These are phyloP conservation scores for Steatornis caripensis DNA, from an alignment of 2,113 vertebrate genomes.

Conservation along the genomic window DNA sequence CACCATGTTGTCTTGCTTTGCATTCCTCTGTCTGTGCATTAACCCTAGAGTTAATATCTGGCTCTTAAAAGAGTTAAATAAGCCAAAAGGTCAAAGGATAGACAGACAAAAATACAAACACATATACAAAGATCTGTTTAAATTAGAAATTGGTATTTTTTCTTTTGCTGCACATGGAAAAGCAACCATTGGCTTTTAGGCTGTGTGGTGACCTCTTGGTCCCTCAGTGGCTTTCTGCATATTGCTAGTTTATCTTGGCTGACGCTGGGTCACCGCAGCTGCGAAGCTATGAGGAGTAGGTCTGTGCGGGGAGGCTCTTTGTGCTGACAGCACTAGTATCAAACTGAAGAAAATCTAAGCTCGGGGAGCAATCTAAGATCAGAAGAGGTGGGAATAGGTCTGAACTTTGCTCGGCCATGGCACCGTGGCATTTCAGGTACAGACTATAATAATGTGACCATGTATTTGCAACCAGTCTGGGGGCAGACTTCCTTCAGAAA, in stretches of 20 bases:
- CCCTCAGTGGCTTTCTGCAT: neutral
- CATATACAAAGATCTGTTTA: neutral
- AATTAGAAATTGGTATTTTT: neutral
- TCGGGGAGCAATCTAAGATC: neutral
- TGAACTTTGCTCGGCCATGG: neutral
- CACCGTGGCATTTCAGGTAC: neutral
- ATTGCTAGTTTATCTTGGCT: neutral
- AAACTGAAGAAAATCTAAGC: neutral
- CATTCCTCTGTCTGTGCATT: neutral
- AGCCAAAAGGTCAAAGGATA: neutral
- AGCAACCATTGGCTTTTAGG: neutral
- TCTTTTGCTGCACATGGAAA: neutral
- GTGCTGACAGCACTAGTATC: neutral
- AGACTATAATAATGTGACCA: neutral
- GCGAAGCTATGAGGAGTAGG: neutral
- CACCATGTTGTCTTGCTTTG: neutral
- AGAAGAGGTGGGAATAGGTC: neutral
- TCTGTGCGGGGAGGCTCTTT: neutral
- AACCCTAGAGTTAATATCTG: neutral
- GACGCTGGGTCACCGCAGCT: neutral
- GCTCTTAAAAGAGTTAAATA: neutral
- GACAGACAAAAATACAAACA: neutral
- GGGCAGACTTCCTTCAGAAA: neutral
- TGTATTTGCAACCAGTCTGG: neutral
- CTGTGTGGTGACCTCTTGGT: neutral